Percentiles rank a stretch among this genome's conserved stretches.
These are phyloP conservation scores for Aepyceros melampus DNA, from an alignment of 2,113 vertebrate genomes.

Conservation along the genomic window DNA sequence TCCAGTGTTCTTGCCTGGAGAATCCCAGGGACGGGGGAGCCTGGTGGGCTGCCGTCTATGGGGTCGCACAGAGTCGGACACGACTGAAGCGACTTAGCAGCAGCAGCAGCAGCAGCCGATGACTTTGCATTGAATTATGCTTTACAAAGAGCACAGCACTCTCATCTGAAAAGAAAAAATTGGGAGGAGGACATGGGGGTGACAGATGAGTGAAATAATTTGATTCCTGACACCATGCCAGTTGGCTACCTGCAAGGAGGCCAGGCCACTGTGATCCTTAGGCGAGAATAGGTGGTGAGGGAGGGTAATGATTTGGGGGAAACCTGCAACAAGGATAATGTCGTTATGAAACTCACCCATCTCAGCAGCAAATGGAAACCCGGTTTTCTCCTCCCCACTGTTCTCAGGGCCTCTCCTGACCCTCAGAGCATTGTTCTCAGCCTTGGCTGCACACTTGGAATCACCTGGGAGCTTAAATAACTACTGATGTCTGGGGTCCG, in stretches of 20 bases:
- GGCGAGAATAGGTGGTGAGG: not conserved
- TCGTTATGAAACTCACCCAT: not conserved
- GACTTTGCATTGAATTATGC: not conserved
- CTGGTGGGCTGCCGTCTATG: no score
- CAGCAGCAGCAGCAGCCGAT: fast-evolving
- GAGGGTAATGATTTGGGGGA: not conserved
- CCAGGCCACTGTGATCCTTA: not conserved
- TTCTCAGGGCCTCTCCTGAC: not conserved
- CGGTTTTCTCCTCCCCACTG: not conserved
- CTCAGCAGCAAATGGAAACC: not conserved
- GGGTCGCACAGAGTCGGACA: no score
- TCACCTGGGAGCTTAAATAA: not conserved
- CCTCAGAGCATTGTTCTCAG: not conserved
- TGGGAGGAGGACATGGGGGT: not conserved
- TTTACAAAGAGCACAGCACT: not conserved
- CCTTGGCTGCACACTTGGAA: not conserved
- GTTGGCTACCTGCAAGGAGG: not conserved
- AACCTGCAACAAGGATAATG: not conserved
- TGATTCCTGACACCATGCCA: not conserved
- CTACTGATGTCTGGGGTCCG: fast-evolving
- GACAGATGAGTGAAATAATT: fast-evolving
- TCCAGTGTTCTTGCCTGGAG: no score
- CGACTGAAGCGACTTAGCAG: no score
- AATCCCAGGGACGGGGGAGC: no score
- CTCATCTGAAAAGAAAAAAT: not conserved